phyloP scores from a whole-genome alignment of 2,797 vertebrate genomes.

The Brachymystax lenok region DNA sequence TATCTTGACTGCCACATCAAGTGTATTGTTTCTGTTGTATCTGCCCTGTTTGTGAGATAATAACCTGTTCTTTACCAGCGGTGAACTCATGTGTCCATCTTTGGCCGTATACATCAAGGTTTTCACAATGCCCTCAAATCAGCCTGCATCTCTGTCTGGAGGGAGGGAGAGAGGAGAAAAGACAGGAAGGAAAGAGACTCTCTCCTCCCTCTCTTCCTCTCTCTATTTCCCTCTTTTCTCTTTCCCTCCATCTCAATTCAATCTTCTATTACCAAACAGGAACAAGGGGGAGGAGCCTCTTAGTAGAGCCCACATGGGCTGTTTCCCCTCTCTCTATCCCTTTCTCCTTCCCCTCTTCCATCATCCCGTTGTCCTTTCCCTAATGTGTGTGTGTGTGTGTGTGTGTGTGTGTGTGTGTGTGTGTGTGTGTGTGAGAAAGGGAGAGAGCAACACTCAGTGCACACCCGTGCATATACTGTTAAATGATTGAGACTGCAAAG shows the following conservation, averaged over 20 bases:
- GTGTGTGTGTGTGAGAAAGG: constrained; percentile 14
- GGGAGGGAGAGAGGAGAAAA: constrained; percentile 2
- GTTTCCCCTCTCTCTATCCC: constrained; percentile 19
- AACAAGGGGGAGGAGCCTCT: constrained; percentile 58
- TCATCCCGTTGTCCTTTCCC: constrained; percentile 25
- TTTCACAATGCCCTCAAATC: constrained; percentile 54
- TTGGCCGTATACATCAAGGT: constrained; percentile 54
- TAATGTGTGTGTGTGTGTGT: constrained; percentile 10
- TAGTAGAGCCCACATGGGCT: constrained; percentile 49
- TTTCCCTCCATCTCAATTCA: constrained; percentile 13
- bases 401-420: constrained; percentile 17
- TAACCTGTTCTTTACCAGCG: constrained; percentile 27
- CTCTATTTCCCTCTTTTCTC: constrained; percentile 32
- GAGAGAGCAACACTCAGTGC: constrained; percentile 54
- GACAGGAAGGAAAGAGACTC: constrained; percentile 21
- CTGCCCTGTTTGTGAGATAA: constrained; percentile 17
- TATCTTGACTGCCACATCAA: background rate
- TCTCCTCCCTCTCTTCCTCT: constrained; percentile 9
- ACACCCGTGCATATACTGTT: constrained; percentile 62
- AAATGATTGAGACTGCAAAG: constrained; percentile 72
- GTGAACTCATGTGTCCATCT: constrained; percentile 27
- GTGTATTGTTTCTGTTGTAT: constrained; percentile 14
- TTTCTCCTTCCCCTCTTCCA: constrained; percentile 11
- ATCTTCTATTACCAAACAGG: constrained; percentile 66
- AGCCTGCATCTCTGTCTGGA: constrained; percentile 35